Evolutionary conservation across 1,140 invertebrate species (phyloP), one percentile per base, ranked within the genome.

Genomic region (Drosophila jambulina): DNA sequence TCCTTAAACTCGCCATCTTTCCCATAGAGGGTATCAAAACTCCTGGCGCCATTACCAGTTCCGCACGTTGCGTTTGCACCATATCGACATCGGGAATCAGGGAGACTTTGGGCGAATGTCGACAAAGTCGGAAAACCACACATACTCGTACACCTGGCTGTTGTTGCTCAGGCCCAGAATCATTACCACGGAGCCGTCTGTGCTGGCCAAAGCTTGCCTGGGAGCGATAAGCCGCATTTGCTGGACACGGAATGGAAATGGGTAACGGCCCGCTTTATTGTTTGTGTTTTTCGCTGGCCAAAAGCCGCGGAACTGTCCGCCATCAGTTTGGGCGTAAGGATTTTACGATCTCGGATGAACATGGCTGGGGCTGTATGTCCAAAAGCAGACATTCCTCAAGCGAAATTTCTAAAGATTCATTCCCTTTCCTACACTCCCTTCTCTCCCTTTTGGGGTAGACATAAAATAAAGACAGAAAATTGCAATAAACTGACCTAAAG

Each of bases 401-500:
- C 17, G 27, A 59, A 21, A 38, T 59, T 38, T 58, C 32, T 9
- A 67, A 27, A 56, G 19, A 34, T 21, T 10, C 21, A 27, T 21
- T 25, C 9, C 17, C 34, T 15, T 42, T n/a, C 4, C 34, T 59
- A 5, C 38, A 29, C 27, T 38, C 17, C 23, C 40, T 46, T 62
- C 23, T 48, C 19, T 13, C 4, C 3, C 4, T 40, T 38, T 23
- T 36, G 17, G 43, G 40, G 25, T 12, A 10, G 45, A 65, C 48
- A 34, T 74, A 62, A 75, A 46, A 34, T 27, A 54, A 34, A 34
- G 27, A 40, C 53, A 34, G 21, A 25, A 46, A 54, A 62, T 42
- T 62, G 57, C 71, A 74, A 74, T 62, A 74, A 74, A 54, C 32
- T 48, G 56, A 34, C 48, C 68, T 40, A 38, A 72, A 74, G 68